Base-by-base conservation (phyloP, 2,888 invertebrate genomes). In the Aspidapion aeneum region DNA sequence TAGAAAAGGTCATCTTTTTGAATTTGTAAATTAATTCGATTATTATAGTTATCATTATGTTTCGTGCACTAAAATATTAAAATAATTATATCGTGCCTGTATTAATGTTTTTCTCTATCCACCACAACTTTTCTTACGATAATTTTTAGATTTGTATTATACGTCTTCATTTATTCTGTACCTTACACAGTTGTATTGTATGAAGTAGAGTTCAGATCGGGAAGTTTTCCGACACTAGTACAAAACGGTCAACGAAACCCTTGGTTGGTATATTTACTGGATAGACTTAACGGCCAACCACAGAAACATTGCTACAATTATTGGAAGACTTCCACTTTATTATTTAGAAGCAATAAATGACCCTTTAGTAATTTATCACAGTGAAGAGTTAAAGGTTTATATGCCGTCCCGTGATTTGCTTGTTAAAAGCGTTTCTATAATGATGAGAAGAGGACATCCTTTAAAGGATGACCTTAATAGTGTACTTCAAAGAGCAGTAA, bases 391-490 rank as follows among this genome's bases (percentile, higher is more conserved):
- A 0, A 73, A 72, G 60, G 51, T 76, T 18, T 74, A 62, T 51
- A 63, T 74, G 2, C 61, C 70, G 3, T 58, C 67, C 0, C 61
- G 70, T 0, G 80, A 82, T 61, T 79, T 83, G 12, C 84, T 86
- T 66, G 77, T 81, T 0, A 84, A 85, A 18, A 81, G 84, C 1
- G 71, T 86, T 57, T 84, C 85, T 70, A 82, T 86, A 71, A 80
- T 87, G 1, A 79, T 83, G 65, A 70, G 79, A 50, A 79, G 74
- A 69, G 87, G 87, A 1, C 86, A 84, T 65, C 84, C 86, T 0
- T 82, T 84, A 57, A 76, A 84, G 64, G 69, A 73, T 2, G 76
- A 78, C 35, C 81, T 87, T 71, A 83, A 86, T 3, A 68, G 69
- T 18, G 78, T 81, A 1, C 78, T 87, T 21, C 75, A 78, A 0